Conservation (phyloP, 2,888 invertebrate genomes). For the Drosophila affinis region DNA sequence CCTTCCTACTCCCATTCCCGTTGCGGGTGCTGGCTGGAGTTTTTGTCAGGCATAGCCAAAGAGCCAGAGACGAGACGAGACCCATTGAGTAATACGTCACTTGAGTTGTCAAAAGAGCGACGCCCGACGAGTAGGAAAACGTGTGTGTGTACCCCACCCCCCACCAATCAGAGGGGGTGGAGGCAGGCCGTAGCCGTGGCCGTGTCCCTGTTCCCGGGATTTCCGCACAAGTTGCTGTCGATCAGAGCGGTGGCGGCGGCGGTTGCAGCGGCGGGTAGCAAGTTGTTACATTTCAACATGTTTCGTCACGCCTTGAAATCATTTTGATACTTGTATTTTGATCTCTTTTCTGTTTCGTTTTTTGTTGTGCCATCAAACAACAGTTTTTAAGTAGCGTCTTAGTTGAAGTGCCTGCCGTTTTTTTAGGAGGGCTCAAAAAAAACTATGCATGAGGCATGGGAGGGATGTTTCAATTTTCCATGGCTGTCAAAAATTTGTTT, state of each 20-base stretch:
- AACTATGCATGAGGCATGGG: slow-evolving; percentile 6
- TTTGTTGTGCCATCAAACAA: neutral
- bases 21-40: slow-evolving; percentile 32
- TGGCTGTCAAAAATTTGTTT: slow-evolving; percentile 52
- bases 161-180: neutral
- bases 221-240: slow-evolving; percentile 77
- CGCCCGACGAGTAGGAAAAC: slow-evolving; percentile 59
- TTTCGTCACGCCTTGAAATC: slow-evolving; percentile 72
- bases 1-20: slow-evolving; percentile 29
- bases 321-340: slow-evolving; percentile 52
- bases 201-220: slow-evolving; percentile 50
- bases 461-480: slow-evolving; percentile 46
- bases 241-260: slow-evolving; percentile 50
- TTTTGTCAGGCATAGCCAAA: slow-evolving; percentile 71
- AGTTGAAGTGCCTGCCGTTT: slow-evolving; percentile 41
- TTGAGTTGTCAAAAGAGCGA: slow-evolving; percentile 65
- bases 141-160: slow-evolving; percentile 30
- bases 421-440: slow-evolving; percentile 15
- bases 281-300: slow-evolving; percentile 64
- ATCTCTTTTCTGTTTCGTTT: slow-evolving; percentile 6
- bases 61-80: slow-evolving; percentile 35
- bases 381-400: slow-evolving; percentile 51
- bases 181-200: slow-evolving; percentile 19
- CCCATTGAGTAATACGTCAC: slow-evolving; percentile 67
- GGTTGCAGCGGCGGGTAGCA: slow-evolving; percentile 40